A percentile compares a stretch with the other conserved stretches of the same genome.
These are phyloP conservation scores for Bubo bubo DNA, from an alignment of 2,113 vertebrate genomes.

Conservation along the genomic window DNA sequence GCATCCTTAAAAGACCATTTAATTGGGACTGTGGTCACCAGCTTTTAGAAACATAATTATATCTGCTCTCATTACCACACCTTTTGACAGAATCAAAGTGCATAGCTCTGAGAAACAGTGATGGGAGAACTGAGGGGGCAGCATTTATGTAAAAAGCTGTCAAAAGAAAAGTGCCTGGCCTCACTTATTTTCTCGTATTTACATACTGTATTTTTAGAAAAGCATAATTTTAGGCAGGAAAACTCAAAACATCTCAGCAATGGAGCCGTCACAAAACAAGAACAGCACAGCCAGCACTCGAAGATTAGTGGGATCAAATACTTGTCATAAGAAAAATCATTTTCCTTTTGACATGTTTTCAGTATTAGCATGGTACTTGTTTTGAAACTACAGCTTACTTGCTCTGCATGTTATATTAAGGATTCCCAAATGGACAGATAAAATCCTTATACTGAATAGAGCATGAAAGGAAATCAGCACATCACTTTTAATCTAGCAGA, in stretches of 20 bases:
- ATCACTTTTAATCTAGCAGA: constrained; percentile 6
- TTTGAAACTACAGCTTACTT: constrained; percentile 39
- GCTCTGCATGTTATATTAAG: constrained; percentile 1
- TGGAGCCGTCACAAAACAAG: constrained; percentile 19
- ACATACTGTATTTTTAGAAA: constrained; percentile 29
- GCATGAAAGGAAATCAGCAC: constrained; percentile 48
- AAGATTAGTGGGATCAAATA: constrained; percentile 47
- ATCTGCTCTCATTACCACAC: constrained; percentile 8
- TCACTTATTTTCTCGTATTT: neutral
- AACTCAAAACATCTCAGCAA: constrained; percentile 26
- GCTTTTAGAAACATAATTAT: constrained; percentile 20
- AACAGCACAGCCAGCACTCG: neutral
- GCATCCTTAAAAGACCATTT: neutral
- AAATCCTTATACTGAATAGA: neutral
- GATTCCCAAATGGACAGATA: constrained; percentile 28
- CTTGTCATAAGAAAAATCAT: constrained; percentile 36
- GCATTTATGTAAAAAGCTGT: neutral
- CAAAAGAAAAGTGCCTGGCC: constrained; percentile 1
- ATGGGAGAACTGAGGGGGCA: neutral
- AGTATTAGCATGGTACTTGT: neutral
- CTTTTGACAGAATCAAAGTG: constrained; percentile 32
- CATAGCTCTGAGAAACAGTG: neutral
- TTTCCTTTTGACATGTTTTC: constrained; percentile 57
- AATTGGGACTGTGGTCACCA: neutral
- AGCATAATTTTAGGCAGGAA: constrained; percentile 12